Percentiles rank a stretch among this genome's conserved stretches.
phyloP scores from a whole-genome alignment of 1,140 invertebrate species.

The Hylaeus anthracinus region DNA sequence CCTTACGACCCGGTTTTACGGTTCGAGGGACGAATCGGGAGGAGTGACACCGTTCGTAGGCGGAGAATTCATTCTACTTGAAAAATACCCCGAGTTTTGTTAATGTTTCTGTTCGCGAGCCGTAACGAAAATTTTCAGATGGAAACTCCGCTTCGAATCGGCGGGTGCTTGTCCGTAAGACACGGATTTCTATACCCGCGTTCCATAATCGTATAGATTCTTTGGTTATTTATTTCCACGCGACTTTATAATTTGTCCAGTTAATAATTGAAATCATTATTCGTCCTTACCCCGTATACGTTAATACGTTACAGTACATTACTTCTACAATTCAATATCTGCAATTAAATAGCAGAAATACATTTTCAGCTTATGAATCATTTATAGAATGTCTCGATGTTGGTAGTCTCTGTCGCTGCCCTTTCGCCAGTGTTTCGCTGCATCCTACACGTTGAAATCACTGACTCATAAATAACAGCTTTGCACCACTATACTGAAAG shows the following conservation, averaged over 20 bases:
- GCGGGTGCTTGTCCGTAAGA: no score
- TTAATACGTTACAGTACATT: background rate
- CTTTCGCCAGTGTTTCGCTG: conserved; percentile 35
- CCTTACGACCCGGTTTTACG: conserved; percentile 58
- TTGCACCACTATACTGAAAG: conserved; percentile 3
- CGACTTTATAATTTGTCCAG: no score
- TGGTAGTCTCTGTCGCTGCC: conserved; percentile 35
- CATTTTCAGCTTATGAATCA: conserved; percentile 63
- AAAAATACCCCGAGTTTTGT: conserved; percentile 28
- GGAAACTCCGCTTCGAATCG: background rate
- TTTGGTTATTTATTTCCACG: no score
- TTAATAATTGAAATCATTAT: no score
- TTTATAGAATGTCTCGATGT: conserved; percentile 51
- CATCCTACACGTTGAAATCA: conserved; percentile 45
- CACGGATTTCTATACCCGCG: no score
- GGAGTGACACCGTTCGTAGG: conserved; percentile 54
- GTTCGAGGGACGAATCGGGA: conserved; percentile 46
- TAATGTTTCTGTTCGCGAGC: conserved; percentile 1
- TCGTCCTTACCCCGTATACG: background rate
- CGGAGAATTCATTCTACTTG: conserved; percentile 53
- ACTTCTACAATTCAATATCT: conserved; percentile 6
- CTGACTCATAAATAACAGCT: conserved; percentile 41
- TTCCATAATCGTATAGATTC: no score
- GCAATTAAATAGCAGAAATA: conserved; percentile 33
- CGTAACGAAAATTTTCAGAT: background rate